Evolutionary conservation across 2,888 invertebrate species (phyloP).

Genomic region (Pogonocherus hispidulus): DNA sequence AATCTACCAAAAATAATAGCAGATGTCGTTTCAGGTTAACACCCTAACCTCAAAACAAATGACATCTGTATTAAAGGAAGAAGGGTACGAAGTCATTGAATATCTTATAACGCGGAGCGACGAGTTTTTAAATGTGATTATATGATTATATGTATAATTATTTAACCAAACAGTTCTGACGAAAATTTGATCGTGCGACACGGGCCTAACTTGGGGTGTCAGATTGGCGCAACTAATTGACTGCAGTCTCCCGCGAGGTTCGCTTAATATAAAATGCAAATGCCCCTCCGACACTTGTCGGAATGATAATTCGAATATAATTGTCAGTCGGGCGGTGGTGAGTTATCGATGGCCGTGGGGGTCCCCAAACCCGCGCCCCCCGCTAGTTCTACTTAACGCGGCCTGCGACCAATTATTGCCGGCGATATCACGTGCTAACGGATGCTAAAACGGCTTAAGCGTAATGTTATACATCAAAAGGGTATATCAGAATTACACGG

Average conservation of each 20-base stretch:
- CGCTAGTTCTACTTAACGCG: constrained; percentile 55
- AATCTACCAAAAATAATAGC: no score
- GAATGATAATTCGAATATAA: constrained; percentile 65
- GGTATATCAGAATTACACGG: constrained; percentile 3
- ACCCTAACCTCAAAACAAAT: no score
- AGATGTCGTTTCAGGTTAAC: no score
- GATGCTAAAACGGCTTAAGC: not conserved
- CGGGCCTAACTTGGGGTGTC: constrained; percentile 17
- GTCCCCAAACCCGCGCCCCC: constrained; percentile 58
- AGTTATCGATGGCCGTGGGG: constrained; percentile 64
- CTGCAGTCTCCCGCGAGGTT: constrained; percentile 50
- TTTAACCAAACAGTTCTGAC: no score
- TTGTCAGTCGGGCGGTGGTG: constrained; percentile 63
- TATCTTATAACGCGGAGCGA: no score
- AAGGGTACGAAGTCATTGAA: no score
- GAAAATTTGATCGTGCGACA: no score
- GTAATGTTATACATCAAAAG: constrained; percentile 17
- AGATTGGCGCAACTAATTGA: constrained; percentile 50
- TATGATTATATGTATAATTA: no score
- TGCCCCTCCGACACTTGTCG: constrained; percentile 58
- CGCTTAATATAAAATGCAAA: constrained; percentile 56
- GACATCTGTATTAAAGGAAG: no score
- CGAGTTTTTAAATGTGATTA: no score
- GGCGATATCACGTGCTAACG: constrained; percentile 24
- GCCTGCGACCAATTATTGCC: constrained; percentile 36